phyloP scores from a whole-genome alignment of 2,888 invertebrate genomes.

The Eristalinus aeneus region DNA sequence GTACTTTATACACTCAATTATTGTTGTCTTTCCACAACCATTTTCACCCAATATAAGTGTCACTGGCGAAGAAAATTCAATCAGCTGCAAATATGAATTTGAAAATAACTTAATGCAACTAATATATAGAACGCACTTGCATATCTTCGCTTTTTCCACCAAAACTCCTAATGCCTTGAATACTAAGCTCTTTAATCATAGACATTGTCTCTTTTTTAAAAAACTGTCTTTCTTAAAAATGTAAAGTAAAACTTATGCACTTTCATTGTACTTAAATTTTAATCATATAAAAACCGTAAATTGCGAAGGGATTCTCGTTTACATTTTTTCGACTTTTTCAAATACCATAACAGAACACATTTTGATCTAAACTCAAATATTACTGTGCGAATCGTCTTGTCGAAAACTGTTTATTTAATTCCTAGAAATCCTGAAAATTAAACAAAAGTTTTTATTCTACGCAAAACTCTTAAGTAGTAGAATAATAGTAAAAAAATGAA shows the following conservation, averaged over 20 bases:
- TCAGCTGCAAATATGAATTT: slow-evolving; percentile 72
- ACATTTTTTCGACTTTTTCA: too few species aligned
- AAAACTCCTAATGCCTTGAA: slow-evolving; percentile 96
- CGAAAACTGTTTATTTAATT: too few species aligned
- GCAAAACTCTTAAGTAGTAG: too few species aligned
- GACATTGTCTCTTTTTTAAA: slow-evolving; percentile 88
- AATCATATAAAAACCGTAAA: not conserved
- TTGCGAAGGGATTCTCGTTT: too few species aligned
- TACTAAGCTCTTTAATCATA: slow-evolving; percentile 86
- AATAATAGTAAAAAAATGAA: too few species aligned
- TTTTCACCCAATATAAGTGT: slow-evolving; percentile 98
- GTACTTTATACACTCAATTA: slow-evolving; percentile 96
- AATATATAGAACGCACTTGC: slow-evolving; percentile 83
- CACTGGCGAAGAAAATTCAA: slow-evolving; percentile 84
- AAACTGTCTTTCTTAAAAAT: not conserved
- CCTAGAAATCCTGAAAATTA: too few species aligned
- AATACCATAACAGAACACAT: too few species aligned
- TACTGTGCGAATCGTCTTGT: too few species aligned
- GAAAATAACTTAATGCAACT: not conserved
- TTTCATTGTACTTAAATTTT: not conserved
- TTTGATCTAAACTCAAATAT: too few species aligned
- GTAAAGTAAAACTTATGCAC: not conserved
- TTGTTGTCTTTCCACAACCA: slow-evolving; percentile 98
- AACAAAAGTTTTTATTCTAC: too few species aligned
- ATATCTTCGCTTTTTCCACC: slow-evolving; percentile 88